A percentile compares a stretch with the other conserved stretches of the same genome.
Conservation (phyloP, 2,888 invertebrate species). For the Ceraclea dissimilis region DNA sequence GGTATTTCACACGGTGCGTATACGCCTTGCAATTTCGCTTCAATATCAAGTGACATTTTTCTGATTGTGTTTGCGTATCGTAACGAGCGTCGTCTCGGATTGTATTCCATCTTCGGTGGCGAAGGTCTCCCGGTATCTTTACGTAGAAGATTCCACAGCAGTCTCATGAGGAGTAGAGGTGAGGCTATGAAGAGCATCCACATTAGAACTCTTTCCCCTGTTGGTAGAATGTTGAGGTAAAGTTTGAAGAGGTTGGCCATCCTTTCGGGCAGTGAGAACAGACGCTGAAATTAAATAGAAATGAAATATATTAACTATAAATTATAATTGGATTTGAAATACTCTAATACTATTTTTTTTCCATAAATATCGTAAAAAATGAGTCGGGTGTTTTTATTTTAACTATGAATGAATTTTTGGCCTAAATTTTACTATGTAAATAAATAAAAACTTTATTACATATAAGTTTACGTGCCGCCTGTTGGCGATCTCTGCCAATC, state of each 20-base stretch:
- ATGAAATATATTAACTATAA: not conserved
- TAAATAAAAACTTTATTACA: too few species aligned
- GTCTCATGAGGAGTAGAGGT: conserved; percentile 43
- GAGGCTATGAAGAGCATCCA: conserved; percentile 48
- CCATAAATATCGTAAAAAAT: not conserved
- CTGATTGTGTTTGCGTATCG: conserved; percentile 24
- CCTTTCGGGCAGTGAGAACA: conserved; percentile 57
- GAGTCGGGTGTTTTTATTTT: too few species aligned
- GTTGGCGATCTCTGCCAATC: too few species aligned
- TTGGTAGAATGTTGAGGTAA: conserved; percentile 65
- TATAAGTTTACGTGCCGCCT: too few species aligned
- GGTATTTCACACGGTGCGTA: conserved; percentile 42
- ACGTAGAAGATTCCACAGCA: not conserved
- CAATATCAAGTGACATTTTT: conserved; percentile 19
- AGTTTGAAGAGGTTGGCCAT: conserved; percentile 60
- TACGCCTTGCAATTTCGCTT: conserved; percentile 28
- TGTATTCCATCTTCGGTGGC: not conserved
- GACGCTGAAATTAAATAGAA: conserved; percentile 48
- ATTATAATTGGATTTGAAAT: too few species aligned
- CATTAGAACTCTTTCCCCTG: conserved; percentile 49
- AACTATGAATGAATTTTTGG: not conserved
- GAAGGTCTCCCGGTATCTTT: not conserved
- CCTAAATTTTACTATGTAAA: too few species aligned
- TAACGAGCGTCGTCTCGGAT: conserved; percentile 9
- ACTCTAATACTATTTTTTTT: not conserved